phyloP scores from a whole-genome alignment of 2,888 invertebrate genomes.

The Spodoptera littoralis region DNA sequence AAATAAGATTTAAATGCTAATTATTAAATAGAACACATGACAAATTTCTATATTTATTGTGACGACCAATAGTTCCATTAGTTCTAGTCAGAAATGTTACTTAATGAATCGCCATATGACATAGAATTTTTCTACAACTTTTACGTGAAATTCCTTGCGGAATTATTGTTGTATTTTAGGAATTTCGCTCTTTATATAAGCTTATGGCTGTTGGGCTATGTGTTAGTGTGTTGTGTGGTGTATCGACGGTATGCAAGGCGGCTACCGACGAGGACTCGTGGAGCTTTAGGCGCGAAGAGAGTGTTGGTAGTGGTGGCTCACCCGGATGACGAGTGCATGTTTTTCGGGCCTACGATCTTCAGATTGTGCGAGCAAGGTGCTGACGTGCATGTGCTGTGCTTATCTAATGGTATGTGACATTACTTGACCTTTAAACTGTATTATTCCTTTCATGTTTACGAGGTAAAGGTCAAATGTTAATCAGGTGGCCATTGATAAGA shows the following conservation, averaged over 20 bases:
- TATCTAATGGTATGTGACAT: conserved; percentile 92
- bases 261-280: conserved; percentile 82
- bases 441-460: conserved; percentile 5
- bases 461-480: conserved; percentile 23
- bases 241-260: conserved; percentile 87
- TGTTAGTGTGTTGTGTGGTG: conserved; percentile 84
- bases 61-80: conserved; percentile 41
- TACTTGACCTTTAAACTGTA: conserved; percentile 12
- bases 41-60: conserved; percentile 22
- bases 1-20: conserved; percentile 33
- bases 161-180: conserved; percentile 76
- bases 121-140: conserved; percentile 74
- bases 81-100: conserved; percentile 82
- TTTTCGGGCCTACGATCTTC: conserved; percentile 97
- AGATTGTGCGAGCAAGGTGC: conserved; percentile 91
- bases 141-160: conserved; percentile 77
- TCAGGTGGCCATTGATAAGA: conserved; percentile 5
- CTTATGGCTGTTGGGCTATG: conserved; percentile 87
- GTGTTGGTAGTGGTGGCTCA: conserved; percentile 96
- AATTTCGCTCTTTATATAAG: conserved; percentile 84
- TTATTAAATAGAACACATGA: conserved; percentile 35
- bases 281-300: conserved; percentile 87
- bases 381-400: conserved; percentile 94
- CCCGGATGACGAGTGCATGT: conserved; percentile 99
- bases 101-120: conserved; percentile 67